Evolutionary conservation across 2,113 vertebrate genomes (phyloP), one percentile per base, ranked within the genome.

Genomic region (Chauna torquata): DNA sequence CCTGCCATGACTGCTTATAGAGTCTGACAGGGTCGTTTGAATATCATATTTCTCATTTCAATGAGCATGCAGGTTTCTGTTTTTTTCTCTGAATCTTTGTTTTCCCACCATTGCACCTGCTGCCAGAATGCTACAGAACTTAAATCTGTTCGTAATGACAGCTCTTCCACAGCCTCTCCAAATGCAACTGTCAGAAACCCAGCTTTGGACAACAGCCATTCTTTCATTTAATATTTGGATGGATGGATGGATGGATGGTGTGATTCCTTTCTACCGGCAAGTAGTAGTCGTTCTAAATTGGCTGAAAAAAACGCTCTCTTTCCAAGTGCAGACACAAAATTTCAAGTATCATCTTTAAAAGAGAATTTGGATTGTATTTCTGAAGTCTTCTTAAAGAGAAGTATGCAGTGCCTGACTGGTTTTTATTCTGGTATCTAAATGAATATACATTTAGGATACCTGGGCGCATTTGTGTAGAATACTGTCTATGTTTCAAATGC

Each of bases 41-140:
- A 92, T 89, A 50, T 88, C 71, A 59, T 57, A 62, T 84, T 91
- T 89, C 76, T 90, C 75, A 44, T 88, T 83, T 76, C 75, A 92
- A 0, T 6, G 55, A 81, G 27, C 88, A 71, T 4, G 1, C 0
- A 0, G 38, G 22, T 78, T 81, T 61, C 77, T 83, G 11, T 54
- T 75, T 36, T 77, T 71, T 80, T 85, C 84, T 74, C 58, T 0
- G 0, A 69, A 45, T 30, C 49, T 71, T 94, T 57, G 4, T 91
- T 88, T 86, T 72, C 77, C 59, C 76, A 66, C 75, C 18, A 6
- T 57, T 71, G 90, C 82, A 81, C 72, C 90, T 75, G 80, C 92
- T 94, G 91, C 83, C 88, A 66, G 69, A 57, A 54, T 58, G 18
- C 62, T 32, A 34, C 45, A 83, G 88, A 82, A 42, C 66, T 64